phyloP scores from a whole-genome alignment of 2,888 invertebrate genomes.

The Siphlonurus alternatus region DNA sequence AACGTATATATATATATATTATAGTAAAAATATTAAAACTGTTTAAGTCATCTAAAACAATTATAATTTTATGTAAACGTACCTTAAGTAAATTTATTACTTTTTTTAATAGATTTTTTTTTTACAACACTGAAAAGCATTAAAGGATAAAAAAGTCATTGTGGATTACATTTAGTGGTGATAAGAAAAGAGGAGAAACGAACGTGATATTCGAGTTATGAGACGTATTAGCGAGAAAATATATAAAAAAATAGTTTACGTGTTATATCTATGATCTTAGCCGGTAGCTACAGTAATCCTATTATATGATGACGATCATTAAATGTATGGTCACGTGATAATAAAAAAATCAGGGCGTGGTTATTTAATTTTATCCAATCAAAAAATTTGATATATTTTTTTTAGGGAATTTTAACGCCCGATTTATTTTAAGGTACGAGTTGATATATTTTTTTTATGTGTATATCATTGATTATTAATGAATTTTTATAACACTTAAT shows the following conservation, averaged over 20 bases:
- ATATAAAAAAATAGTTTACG: neutral
- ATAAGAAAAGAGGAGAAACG: no score
- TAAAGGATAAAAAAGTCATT: neutral
- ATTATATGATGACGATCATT: neutral
- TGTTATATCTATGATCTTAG: neutral
- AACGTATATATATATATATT: no score
- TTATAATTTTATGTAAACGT: no score
- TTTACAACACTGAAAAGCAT: no score
- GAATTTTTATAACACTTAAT: no score
- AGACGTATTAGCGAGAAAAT: neutral
- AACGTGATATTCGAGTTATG: neutral
- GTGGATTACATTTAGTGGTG: neutral
- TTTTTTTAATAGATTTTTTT: no score
- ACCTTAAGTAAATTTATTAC: no score
- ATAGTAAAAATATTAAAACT: no score
- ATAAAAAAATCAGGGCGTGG: neutral
- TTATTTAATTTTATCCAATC: neutral
- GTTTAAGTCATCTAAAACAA: no score
- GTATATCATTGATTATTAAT: no score
- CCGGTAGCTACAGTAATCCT: neutral
- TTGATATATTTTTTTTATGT: neutral
- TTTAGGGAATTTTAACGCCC: neutral
- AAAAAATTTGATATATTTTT: neutral
- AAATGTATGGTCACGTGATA: neutral
- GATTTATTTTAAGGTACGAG: neutral